Conservation (phyloP, 2,888 invertebrate genomes). For the Selenia dentaria region DNA sequence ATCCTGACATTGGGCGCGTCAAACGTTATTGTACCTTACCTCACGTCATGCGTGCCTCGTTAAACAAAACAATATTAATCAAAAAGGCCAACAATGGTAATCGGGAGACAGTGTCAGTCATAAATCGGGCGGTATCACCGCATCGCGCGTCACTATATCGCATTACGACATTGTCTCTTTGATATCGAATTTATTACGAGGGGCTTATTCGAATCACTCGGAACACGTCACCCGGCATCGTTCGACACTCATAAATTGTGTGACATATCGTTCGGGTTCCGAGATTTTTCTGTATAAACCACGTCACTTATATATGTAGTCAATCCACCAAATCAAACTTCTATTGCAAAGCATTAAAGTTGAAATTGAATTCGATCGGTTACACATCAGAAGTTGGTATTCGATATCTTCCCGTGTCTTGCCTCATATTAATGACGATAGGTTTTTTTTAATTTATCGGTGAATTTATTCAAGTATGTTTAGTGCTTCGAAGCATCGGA, state of each 20-base stretch:
- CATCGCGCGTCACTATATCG: constrained; percentile 71
- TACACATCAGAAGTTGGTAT: constrained; percentile 43
- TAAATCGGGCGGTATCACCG: constrained; percentile 70
- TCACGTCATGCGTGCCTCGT: constrained; percentile 14
- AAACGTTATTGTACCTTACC: constrained; percentile 1
- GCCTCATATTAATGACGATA: constrained; percentile 72
- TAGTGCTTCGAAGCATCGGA: constrained; percentile 42
- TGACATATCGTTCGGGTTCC: constrained; percentile 74
- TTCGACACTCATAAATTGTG: constrained; percentile 72
- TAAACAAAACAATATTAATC: constrained; percentile 53
- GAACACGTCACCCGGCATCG: constrained; percentile 66
- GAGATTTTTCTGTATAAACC: constrained; percentile 65
- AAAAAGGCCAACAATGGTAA: constrained; percentile 50
- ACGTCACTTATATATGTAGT: constrained; percentile 35
- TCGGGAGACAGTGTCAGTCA: constrained; percentile 55
- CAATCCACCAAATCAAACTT: constrained; percentile 36
- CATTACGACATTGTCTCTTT: constrained; percentile 77
- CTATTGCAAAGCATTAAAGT: constrained; percentile 46
- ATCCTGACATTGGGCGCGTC: constrained; percentile 5
- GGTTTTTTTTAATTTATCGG: constrained; percentile 68
- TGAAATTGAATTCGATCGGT: constrained; percentile 37
- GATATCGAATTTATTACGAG: constrained; percentile 75
- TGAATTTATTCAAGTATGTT: constrained; percentile 58
- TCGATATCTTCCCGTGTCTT: constrained; percentile 60
- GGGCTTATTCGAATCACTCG: constrained; percentile 67